Base-by-base conservation (phyloP, 2,797 vertebrate genomes). In the Telmatherina bonti region DNA sequence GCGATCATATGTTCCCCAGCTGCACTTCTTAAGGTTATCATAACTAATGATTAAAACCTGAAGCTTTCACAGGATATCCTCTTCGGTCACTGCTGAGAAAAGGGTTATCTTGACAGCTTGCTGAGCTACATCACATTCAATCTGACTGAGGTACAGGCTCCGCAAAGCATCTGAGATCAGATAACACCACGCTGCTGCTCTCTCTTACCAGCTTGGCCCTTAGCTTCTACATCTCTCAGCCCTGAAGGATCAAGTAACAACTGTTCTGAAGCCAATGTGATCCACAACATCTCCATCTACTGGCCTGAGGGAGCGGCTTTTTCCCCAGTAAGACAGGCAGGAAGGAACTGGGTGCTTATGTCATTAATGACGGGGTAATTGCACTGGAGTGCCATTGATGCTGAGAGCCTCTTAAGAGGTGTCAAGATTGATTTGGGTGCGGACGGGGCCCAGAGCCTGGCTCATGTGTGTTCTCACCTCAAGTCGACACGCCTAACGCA, bases 391-490 rank as follows among this genome's bases (percentile, higher is more conserved):
- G 90, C 89, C 91, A 92, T 87, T 89, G 91, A 93, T 91, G 91
- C 90, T 79, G 86, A 92, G 87, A 91, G 91, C 88, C 94, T 93
- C 93, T 92, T 89, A 85, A 92, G 92, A 91, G 87, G 91, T 91
- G 93, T 92, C 89, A 90, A 89, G 89, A 89, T 88, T 90, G 88
- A 93, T 92, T 91, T 91, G 87, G 89, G 84, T 78, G 88, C 18
- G 49, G 82, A 91, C 71, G 72, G 86, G 80, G 81, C 24, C 78
- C 85, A 71, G 0, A 67, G 82, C 88, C 93, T 94, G 94, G 93
- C 81, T 94, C 91, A 93, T 93, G 92, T 91, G 91, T 94, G 93
- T 94, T 94, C 94, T 94, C 94, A 94, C 94, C 93, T 94, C 85
- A 47, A 85, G 81, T 78, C 87, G 92, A 94, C 91, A 93, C 76